phyloP scores from a whole-genome alignment of 1,140 invertebrate genomes.

The Chlorops oryzae region DNA sequence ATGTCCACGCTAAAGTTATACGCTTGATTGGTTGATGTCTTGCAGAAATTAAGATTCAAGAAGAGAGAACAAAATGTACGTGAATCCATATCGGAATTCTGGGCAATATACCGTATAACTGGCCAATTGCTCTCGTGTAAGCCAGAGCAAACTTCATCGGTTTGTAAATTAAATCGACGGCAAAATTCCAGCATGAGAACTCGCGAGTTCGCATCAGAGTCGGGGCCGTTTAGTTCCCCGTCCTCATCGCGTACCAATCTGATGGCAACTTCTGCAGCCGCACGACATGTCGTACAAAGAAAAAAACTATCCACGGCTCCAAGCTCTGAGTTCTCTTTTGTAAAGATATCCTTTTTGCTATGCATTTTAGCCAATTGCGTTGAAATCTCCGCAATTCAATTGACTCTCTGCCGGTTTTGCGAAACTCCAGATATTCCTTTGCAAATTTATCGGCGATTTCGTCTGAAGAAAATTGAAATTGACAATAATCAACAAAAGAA shows the following conservation, averaged over 20 bases:
- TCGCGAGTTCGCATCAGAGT: constrained; percentile 20
- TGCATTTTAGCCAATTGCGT: constrained; percentile 31
- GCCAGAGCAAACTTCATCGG: constrained; percentile 54
- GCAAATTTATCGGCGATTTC: constrained; percentile 31
- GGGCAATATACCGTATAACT: constrained; percentile 26
- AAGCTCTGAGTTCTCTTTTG: constrained; percentile 27
- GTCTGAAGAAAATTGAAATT: constrained; percentile 17
- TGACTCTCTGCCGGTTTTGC: constrained; percentile 34
- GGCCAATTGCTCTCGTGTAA: constrained; percentile 51
- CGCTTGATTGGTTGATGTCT: constrained; percentile 9
- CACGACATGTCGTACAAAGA: constrained; percentile 53
- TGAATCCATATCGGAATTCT: constrained; percentile 26
- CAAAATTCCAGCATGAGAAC: constrained; percentile 52
- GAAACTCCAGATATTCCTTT: constrained; percentile 27
- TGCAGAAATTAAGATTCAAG: constrained; percentile 12
- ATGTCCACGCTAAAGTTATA: constrained; percentile 26
- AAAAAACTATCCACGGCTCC: constrained; percentile 31
- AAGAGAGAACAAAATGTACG: constrained; percentile 26
- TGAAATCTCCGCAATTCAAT: constrained; percentile 24
- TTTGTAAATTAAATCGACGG: constrained; percentile 51
- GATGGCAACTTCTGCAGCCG: constrained; percentile 47
- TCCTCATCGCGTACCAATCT: constrained; percentile 36
- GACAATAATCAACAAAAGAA: no score
- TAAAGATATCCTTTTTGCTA: constrained; percentile 39
- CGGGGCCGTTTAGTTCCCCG: constrained; percentile 27